Percentiles rank a stretch among this genome's conserved stretches.
These are phyloP conservation scores for Conger conger DNA, from an alignment of 2,113 vertebrate genomes.

Conservation along the genomic window DNA sequence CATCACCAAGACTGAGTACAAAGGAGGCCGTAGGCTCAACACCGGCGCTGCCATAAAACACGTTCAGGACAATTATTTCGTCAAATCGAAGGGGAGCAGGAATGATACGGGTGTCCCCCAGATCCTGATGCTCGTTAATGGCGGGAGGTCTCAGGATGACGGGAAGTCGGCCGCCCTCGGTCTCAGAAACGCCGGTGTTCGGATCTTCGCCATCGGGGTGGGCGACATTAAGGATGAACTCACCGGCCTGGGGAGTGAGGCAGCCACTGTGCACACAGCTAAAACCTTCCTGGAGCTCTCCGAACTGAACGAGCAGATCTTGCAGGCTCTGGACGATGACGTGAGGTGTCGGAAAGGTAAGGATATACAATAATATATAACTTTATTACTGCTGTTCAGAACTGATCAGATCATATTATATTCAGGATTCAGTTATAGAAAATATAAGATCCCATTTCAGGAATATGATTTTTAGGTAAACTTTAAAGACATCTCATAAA, in stretches of 20 bases:
- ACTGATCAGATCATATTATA: too few relatives aligned
- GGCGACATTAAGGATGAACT: slow-evolving; percentile 77
- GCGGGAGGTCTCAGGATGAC: slow-evolving; percentile 80
- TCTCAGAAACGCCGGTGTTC: slow-evolving; percentile 73
- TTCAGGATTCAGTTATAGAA: too few relatives aligned
- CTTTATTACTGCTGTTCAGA: too few relatives aligned
- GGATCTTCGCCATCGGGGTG: slow-evolving; percentile 84
- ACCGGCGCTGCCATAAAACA: slow-evolving; percentile 81
- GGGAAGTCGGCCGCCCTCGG: slow-evolving; percentile 74
- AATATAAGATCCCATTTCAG: too few relatives aligned
- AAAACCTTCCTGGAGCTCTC: slow-evolving; percentile 75
- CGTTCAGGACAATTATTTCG: slow-evolving; percentile 79
- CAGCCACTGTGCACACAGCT: slow-evolving; percentile 74
- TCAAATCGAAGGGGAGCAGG: slow-evolving; percentile 83
- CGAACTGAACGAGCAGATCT: slow-evolving; percentile 85
- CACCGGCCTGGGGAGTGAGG: slow-evolving; percentile 75
- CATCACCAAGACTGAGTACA: slow-evolving; percentile 77
- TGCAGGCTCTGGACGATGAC: slow-evolving; percentile 79
- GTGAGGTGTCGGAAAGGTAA: slow-evolving; percentile 77
- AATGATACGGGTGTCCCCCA: slow-evolving; percentile 81
- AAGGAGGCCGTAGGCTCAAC: slow-evolving; percentile 80
- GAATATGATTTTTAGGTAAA: too few relatives aligned
- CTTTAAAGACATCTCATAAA: too few relatives aligned
- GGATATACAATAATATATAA: too few relatives aligned
- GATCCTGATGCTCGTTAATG: slow-evolving; percentile 85